Percentiles rank a stretch among this genome's conserved stretches.
These are phyloP conservation scores for chimpanzee (Pan troglodytes) DNA, from an alignment of 2,113 vertebrate species.

Conservation along the genomic window NHGRI_mPanTro3-v2.1_pri NC_072407.2:122577001-122577500, in stretches of 20 bases:
- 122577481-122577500: not conserved
- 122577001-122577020: not conserved
- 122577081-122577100: accelerated
- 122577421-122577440: not conserved
- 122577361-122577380: not conserved
- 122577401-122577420: not conserved
- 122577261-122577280: not conserved
- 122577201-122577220: not conserved
- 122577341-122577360: not conserved
- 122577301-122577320: not conserved
- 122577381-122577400: not conserved
- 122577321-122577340: not conserved
- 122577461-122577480: not conserved
- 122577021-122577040: not conserved
- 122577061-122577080: not conserved
- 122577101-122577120: not conserved
- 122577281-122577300: not conserved
- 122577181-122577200: accelerated
- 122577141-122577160: not conserved
- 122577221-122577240: not conserved
- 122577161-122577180: accelerated
- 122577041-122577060: not conserved
- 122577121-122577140: not conserved
- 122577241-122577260: not conserved
- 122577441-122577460: not conserved